These are phyloP conservation scores for Popillia japonica DNA, from an alignment of 1,140 invertebrate genomes.

Conservation along the genomic window DNA sequence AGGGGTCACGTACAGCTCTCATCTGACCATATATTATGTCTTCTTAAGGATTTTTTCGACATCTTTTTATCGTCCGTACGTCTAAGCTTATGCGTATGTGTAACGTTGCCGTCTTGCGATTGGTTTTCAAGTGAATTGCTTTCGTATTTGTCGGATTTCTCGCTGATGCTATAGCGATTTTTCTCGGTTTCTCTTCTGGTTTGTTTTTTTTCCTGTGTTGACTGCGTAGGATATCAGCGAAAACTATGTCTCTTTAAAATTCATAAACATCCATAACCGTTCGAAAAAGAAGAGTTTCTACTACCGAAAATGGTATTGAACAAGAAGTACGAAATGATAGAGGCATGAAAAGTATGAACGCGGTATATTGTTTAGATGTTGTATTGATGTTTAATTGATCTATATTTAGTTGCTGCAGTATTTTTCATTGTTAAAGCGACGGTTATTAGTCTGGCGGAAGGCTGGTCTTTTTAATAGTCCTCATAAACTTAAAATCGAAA, in stretches of 20 bases:
- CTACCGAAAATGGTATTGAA: too few species aligned
- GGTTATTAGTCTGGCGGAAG: too few species aligned
- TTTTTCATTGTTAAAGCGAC: too few species aligned
- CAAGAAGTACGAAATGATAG: too few species aligned
- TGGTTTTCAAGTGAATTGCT: not conserved
- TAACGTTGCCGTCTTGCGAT: not conserved
- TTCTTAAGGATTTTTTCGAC: conserved; percentile 26
- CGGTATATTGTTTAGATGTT: too few species aligned
- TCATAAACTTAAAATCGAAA: too few species aligned
- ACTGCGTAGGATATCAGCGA: not conserved
- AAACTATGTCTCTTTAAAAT: not conserved
- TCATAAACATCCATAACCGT: too few species aligned
- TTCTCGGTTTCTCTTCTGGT: not conserved
- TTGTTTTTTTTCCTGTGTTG: not conserved
- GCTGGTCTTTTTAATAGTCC: too few species aligned
- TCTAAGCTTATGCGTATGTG: not conserved
- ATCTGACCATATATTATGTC: conserved; percentile 31
- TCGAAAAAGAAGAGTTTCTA: too few species aligned
- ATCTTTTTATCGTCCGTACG: conserved; percentile 11
- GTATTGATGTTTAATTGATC: too few species aligned
- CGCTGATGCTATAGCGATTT: not conserved
- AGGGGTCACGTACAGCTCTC: conserved; percentile 32
- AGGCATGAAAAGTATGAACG: too few species aligned
- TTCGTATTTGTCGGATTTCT: conserved; percentile 1
- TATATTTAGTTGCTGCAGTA: too few species aligned